phyloP scores from a whole-genome alignment of 2,113 vertebrate genomes.

The Platanista minor region DNA sequence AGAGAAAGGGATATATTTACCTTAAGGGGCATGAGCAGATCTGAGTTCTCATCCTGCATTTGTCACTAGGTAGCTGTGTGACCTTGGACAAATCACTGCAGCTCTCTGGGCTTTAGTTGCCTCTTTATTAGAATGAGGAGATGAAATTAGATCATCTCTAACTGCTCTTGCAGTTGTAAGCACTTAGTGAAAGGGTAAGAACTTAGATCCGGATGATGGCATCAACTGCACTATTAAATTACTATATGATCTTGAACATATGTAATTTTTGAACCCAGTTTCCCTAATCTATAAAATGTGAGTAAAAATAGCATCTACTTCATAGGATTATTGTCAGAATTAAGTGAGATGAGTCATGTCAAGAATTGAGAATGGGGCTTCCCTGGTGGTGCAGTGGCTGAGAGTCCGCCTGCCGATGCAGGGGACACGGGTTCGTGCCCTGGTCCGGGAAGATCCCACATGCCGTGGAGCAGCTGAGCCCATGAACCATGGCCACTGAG shows the following conservation, averaged over 20 bases:
- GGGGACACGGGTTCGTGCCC: too few species aligned
- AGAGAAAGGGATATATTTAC: neutral
- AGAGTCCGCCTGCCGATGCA: too few species aligned
- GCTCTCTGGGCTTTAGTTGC: neutral
- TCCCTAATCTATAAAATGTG: neutral
- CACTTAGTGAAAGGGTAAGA: neutral
- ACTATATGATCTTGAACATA: neutral
- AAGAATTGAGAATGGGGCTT: neutral
- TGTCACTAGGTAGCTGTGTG: neutral
- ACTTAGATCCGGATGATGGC: neutral
- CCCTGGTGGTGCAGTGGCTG: too few species aligned
- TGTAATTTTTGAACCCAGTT: neutral
- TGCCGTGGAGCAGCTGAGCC: too few species aligned
- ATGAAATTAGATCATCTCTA: neutral
- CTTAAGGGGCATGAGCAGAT: neutral
- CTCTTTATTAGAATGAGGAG: neutral
- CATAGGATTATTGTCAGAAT: neutral
- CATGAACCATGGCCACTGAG: too few species aligned
- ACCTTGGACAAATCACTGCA: neutral
- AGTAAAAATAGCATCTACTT: neutral
- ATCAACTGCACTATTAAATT: neutral
- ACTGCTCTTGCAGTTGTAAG: neutral
- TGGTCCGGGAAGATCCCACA: too few species aligned
- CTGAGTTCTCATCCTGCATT: neutral
- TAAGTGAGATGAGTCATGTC: neutral